A percentile compares a stretch with the other conserved stretches of the same genome.
Evolutionary conservation across 2,797 vertebrate genomes (phyloP).

Genomic region (Sandelia bainsii): DNA sequence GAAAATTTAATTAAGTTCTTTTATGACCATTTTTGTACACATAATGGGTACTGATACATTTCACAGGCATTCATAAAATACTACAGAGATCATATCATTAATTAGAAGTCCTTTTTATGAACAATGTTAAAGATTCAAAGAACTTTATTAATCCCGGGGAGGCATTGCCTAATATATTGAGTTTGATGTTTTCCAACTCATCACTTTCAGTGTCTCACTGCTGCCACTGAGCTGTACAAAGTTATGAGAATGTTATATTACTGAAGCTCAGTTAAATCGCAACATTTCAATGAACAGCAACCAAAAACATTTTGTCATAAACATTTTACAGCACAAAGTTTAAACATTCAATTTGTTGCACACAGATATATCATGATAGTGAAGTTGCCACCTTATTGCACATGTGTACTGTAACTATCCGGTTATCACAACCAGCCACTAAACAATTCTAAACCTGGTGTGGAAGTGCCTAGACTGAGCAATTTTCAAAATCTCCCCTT

Average conservation of each 20-base stretch:
- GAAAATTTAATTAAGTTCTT: slow-evolving; percentile 38
- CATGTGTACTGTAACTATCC: not conserved
- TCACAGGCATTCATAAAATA: slow-evolving; percentile 32
- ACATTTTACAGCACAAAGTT: not conserved
- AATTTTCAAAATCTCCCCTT: slow-evolving; percentile 11
- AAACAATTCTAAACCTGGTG: slow-evolving; percentile 26
- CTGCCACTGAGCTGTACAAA: not conserved
- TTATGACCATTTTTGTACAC: slow-evolving; percentile 21
- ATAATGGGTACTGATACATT: slow-evolving; percentile 28
- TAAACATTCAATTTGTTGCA: no score
- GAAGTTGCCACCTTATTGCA: not conserved
- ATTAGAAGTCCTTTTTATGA: slow-evolving; percentile 3
- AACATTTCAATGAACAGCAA: not conserved
- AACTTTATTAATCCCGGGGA: no score
- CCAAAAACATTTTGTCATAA: not conserved
- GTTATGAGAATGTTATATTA: not conserved
- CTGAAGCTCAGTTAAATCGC: not conserved
- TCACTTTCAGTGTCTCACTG: not conserved
- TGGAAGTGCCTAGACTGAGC: not conserved
- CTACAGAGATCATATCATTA: not conserved
- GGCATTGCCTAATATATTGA: no score
- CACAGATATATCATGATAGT: not conserved
- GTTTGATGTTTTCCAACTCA: no score
- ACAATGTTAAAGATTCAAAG: not conserved
- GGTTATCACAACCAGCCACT: not conserved